phyloP scores from a whole-genome alignment of 2,888 invertebrate species.

The Cryptocephalus primarius region DNA sequence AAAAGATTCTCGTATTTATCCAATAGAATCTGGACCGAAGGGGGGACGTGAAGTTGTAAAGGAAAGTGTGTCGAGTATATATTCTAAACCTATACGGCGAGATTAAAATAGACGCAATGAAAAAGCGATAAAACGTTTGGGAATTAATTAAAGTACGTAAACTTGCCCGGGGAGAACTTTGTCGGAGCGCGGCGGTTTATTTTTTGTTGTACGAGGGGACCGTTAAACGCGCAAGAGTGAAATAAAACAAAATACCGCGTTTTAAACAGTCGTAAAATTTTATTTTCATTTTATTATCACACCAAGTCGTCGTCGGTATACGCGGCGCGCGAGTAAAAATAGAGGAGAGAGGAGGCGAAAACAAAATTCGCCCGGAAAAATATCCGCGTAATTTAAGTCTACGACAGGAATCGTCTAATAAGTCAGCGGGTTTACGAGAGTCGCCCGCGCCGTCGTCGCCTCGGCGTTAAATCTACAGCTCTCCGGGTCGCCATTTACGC shows the following conservation, averaged over 20 bases:
- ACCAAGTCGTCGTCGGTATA: background rate
- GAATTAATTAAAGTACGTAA: too few species aligned
- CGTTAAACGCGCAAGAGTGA: too few species aligned
- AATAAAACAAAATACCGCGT: background rate
- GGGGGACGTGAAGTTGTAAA: too few species aligned
- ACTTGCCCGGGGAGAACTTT: too few species aligned
- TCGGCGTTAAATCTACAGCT: constrained; percentile 28
- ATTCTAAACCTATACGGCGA: too few species aligned
- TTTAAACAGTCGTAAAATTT: background rate
- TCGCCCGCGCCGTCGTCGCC: constrained; percentile 15
- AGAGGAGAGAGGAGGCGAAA: background rate
- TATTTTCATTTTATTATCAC: background rate
- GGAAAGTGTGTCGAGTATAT: too few species aligned
- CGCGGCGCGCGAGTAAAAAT: background rate
- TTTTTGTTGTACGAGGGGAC: too few species aligned
- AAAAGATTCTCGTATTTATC: too few species aligned
- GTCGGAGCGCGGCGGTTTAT: too few species aligned
- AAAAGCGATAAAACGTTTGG: too few species aligned
- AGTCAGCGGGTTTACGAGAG: constrained; percentile 22
- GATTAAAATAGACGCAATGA: too few species aligned
- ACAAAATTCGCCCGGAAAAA: constrained; percentile 9
- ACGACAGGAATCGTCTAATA: constrained; percentile 27
- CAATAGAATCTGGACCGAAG: too few species aligned
- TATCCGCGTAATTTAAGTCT: constrained; percentile 11
- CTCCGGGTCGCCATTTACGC: constrained; percentile 32